Conservation (phyloP, 1,140 invertebrate genomes). For the Caenorhabditis remanei region DNA sequence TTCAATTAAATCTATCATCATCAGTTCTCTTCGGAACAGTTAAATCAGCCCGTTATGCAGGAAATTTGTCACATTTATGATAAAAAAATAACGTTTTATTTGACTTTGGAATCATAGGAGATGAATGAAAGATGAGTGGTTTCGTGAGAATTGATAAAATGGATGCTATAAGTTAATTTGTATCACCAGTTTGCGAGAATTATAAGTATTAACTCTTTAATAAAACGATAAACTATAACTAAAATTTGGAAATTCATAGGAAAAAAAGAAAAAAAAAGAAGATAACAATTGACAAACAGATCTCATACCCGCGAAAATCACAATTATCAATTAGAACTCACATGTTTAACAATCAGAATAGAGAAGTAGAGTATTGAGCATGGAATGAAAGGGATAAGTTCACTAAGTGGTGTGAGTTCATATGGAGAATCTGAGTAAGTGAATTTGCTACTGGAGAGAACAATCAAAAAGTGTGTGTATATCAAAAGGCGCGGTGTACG, state of each 20-base stretch:
- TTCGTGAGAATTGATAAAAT: neutral
- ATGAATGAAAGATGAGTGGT: conserved; percentile 32
- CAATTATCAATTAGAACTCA: conserved; percentile 49
- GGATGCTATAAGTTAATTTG: conserved; percentile 22
- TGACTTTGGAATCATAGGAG: conserved; percentile 22
- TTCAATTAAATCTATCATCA: too few species aligned
- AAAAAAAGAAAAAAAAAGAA: neutral
- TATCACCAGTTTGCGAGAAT: neutral
- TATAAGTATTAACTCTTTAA: conserved; percentile 17
- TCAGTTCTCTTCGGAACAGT: too few species aligned
- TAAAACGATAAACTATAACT: neutral
- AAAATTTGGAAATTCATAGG: neutral
- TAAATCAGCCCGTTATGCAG: neutral
- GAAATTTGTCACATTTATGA: neutral
- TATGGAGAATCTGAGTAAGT: conserved; percentile 16
- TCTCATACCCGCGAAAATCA: conserved; percentile 46
- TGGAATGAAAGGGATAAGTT: neutral
- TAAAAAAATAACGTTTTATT: neutral
- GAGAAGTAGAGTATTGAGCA: conserved; percentile 1
- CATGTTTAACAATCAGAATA: conserved; percentile 6
- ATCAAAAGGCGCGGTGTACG: conserved; percentile 9
- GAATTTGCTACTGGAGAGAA: conserved; percentile 11
- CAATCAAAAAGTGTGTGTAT: neutral
- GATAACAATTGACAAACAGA: conserved; percentile 52
- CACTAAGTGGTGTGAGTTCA: conserved; percentile 3